Percentiles rank a stretch among this genome's conserved stretches.
Conservation (phyloP, 1,140 invertebrate genomes). For the Aphelinus certus region DNA sequence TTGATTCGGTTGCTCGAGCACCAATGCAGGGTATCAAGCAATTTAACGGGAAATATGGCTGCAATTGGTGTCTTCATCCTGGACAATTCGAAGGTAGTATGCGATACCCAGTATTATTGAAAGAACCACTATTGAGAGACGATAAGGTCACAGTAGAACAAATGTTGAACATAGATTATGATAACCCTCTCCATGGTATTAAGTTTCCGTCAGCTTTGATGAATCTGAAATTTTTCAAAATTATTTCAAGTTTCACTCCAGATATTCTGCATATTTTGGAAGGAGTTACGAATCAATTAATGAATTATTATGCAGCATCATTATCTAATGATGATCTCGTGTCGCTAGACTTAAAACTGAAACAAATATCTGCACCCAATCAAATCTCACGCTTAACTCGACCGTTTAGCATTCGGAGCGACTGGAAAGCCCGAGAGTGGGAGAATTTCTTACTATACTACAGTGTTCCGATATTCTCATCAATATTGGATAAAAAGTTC, state of each 20-base stretch:
- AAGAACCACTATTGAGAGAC: not conserved
- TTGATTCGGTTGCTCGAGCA: not conserved
- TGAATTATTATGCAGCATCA: too few species aligned
- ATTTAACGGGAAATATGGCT: not conserved
- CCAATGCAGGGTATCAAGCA: not conserved
- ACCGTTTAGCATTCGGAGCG: not conserved
- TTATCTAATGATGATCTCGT: not conserved
- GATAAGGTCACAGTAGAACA: not conserved
- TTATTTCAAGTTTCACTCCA: not conserved
- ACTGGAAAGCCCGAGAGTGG: slow-evolving; percentile 39
- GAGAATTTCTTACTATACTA: slow-evolving; percentile 40
- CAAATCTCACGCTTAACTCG: not conserved
- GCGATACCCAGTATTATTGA: not conserved
- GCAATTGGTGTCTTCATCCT: slow-evolving; percentile 1
- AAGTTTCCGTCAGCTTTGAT: not conserved
- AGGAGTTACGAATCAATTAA: slow-evolving; percentile 1
- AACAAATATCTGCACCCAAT: not conserved
- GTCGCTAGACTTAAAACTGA: not conserved
- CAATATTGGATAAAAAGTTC: slow-evolving; percentile 1
- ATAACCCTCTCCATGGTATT: not conserved
- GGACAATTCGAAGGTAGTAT: not conserved
- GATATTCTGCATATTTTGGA: slow-evolving; percentile 1
- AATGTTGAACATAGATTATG: not conserved
- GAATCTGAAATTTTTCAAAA: slow-evolving; percentile 8
- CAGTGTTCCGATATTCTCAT: slow-evolving; percentile 27